phyloP scores from a whole-genome alignment of 2,888 invertebrate species.

The Magallana nippona region DNA sequence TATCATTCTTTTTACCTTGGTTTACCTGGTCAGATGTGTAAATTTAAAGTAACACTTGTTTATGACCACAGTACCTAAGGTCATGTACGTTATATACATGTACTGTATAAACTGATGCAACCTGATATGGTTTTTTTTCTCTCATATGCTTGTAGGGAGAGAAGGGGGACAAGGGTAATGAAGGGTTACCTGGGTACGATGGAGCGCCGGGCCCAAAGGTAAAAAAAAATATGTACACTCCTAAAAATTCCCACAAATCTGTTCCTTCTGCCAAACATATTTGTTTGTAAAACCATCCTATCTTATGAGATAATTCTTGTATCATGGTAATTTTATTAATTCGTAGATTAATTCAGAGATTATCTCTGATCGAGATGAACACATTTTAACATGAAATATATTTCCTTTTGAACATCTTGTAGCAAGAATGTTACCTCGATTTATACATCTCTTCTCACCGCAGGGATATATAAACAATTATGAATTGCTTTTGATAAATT shows the following conservation, averaged over 20 bases:
- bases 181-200: conserved; percentile 49
- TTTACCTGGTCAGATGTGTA: not conserved
- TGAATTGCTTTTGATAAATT: not conserved
- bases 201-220: conserved; percentile 51
- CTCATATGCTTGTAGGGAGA: conserved; percentile 41
- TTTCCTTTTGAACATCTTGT: conserved; percentile 8
- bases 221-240: not conserved
- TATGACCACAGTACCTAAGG: too few species aligned
- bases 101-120: too few species aligned
- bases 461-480: conserved; percentile 2
- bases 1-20: not conserved
- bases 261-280: too few species aligned
- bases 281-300: too few species aligned
- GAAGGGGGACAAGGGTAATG: conserved; percentile 43
- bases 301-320: too few species aligned
- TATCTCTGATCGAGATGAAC: not conserved
- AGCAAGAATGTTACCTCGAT: not conserved
- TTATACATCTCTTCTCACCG: not conserved
- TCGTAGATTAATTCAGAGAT: not conserved
- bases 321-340: not conserved
- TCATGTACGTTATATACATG: too few species aligned
- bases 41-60: too few species aligned
- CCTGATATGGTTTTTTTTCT: too few species aligned
- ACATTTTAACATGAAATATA: not conserved
- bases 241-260: not conserved